phyloP scores from a whole-genome alignment of 64 coral and sea anemone genomes.

The Orbicella faveolata region DNA sequence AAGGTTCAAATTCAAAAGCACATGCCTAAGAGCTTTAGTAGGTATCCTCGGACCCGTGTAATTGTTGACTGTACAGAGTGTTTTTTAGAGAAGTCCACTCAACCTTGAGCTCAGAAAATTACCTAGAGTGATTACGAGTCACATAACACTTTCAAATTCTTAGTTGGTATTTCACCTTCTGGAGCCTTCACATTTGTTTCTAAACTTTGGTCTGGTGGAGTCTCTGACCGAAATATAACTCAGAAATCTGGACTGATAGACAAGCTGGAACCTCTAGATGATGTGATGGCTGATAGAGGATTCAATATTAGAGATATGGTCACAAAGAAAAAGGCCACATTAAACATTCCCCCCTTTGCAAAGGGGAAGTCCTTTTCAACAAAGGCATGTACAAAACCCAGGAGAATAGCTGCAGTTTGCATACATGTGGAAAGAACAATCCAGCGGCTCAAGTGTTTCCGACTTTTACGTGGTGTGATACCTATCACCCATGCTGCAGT shows the following conservation, averaged over 20 bases:
- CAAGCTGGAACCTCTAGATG: slow-evolving; percentile 1
- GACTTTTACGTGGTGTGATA: slow-evolving; percentile 39
- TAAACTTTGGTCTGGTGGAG: slow-evolving; percentile 29
- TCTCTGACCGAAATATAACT: slow-evolving; percentile 23
- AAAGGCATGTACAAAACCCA: slow-evolving; percentile 51
- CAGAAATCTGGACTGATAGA: slow-evolving; percentile 23
- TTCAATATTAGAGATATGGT: slow-evolving; percentile 39
- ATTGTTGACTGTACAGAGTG: slow-evolving; percentile 63
- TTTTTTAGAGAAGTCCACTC: slow-evolving; percentile 36
- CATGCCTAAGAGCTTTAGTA: slow-evolving; percentile 29
- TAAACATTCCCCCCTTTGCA: slow-evolving; percentile 65
- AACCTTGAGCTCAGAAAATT: slow-evolving; percentile 36
- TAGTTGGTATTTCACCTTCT: slow-evolving; percentile 30
- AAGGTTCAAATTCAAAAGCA: background rate
- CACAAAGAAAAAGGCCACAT: slow-evolving; percentile 22
- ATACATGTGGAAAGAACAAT: slow-evolving; percentile 54
- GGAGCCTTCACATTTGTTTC: slow-evolving; percentile 46
- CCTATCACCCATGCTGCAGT: slow-evolving; percentile 57
- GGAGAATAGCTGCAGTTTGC: slow-evolving; percentile 44
- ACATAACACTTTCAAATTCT: slow-evolving; percentile 29
- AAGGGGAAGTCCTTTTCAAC: slow-evolving; percentile 43
- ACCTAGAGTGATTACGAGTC: slow-evolving; percentile 50
- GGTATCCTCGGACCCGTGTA: slow-evolving; percentile 33
- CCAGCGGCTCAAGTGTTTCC: slow-evolving; percentile 28
- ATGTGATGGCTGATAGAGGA: slow-evolving; percentile 5